Conservation (phyloP, 2,113 vertebrate species). For the Phrynosoma blainvillii region DNA sequence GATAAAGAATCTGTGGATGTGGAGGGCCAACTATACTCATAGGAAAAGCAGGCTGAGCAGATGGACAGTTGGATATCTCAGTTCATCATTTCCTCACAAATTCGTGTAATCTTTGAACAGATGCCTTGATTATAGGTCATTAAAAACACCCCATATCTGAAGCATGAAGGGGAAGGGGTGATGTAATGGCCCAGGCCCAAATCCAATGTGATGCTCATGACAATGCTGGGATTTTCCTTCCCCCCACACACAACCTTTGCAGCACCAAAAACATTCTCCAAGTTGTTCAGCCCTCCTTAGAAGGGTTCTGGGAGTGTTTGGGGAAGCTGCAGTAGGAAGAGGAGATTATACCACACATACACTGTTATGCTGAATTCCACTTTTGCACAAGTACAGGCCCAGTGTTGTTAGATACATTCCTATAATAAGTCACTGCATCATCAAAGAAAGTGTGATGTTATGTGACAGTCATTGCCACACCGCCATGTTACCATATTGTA, state of each 20-base stretch:
- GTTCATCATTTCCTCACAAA: neutral
- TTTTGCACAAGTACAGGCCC: too few relatives aligned
- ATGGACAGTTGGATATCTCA: slow-evolving; percentile 46
- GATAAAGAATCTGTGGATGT: too few relatives aligned
- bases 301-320: too few relatives aligned
- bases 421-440: neutral
- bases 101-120: neutral
- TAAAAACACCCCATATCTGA: neutral
- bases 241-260: too few relatives aligned
- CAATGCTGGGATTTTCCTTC: neutral
- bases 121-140: neutral
- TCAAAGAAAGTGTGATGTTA: neutral
- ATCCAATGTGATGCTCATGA: neutral
- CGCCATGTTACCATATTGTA: neutral
- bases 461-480: neutral
- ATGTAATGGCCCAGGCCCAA: neutral
- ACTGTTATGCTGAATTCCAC: too few relatives aligned
- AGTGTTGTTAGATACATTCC: neutral
- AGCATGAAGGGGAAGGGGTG: too few relatives aligned
- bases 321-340: too few relatives aligned
- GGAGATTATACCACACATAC: too few relatives aligned
- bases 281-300: too few relatives aligned
- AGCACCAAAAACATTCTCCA: too few relatives aligned
- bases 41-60: slow-evolving; percentile 19
- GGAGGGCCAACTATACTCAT: too few relatives aligned